Conservation (phyloP, 2,113 vertebrate species). For the Ceyx margarethae region DNA sequence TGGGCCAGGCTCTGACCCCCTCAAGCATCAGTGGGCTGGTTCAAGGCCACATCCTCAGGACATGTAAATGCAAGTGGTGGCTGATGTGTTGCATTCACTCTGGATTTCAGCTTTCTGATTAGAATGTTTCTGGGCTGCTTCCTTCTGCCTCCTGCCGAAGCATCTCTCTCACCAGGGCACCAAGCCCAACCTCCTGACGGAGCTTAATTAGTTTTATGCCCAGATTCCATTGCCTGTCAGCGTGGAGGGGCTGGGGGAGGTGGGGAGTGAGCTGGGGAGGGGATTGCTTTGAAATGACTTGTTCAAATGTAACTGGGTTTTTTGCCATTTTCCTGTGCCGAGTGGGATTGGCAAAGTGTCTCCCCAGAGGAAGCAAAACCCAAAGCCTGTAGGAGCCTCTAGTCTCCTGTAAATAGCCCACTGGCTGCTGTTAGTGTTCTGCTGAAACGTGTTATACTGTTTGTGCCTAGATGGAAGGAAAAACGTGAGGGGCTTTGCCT, state of each 20-base stretch:
- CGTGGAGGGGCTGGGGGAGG: accelerated
- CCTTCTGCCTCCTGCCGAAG: background rate
- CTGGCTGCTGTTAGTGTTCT: background rate
- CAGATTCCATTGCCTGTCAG: background rate
- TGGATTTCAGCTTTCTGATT: background rate
- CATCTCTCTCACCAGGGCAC: background rate
- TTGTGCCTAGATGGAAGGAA: background rate
- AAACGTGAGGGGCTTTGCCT: accelerated
- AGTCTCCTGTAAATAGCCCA: background rate
- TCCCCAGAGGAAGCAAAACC: background rate
- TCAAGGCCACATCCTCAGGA: background rate
- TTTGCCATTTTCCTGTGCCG: background rate
- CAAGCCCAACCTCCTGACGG: accelerated
- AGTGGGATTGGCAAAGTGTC: background rate
- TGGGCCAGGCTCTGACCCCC: background rate
- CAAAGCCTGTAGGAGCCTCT: background rate
- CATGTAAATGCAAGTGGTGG: accelerated
- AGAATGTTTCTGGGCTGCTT: background rate
- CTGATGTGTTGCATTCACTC: background rate
- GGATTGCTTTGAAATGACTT: background rate
- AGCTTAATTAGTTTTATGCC: background rate
- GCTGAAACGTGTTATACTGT: background rate
- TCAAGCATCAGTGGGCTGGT: background rate
- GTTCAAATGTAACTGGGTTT: background rate
- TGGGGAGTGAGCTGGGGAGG: background rate